phyloP scores from a whole-genome alignment of 2,797 vertebrate species.

The Serranus cabrilla region DNA sequence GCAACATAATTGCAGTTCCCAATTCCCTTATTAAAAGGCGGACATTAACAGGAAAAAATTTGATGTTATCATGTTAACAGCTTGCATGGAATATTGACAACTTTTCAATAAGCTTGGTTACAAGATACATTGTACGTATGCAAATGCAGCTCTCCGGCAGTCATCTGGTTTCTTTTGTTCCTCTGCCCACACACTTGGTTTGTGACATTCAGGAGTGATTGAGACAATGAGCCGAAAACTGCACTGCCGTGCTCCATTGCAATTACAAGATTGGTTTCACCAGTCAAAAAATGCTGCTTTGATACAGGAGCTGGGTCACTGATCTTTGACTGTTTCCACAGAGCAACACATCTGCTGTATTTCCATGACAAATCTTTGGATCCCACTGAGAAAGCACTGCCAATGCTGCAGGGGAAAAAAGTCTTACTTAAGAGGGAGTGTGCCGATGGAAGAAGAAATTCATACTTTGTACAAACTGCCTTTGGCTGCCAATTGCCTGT shows the following conservation, averaged over 20 bases:
- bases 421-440: background rate
- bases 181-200: constrained; percentile 58
- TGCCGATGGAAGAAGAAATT: constrained; percentile 8
- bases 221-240: constrained; percentile 46
- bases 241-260: constrained; percentile 1
- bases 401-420: background rate
- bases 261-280: constrained; percentile 56
- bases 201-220: constrained; percentile 52
- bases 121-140: constrained; percentile 41
- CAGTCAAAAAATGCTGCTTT: constrained; percentile 51
- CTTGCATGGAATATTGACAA: constrained; percentile 17
- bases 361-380: constrained; percentile 24
- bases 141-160: constrained; percentile 35
- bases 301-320: constrained; percentile 35
- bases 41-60: constrained; percentile 3
- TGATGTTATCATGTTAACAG: no score
- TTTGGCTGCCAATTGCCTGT: constrained; percentile 18
- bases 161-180: constrained; percentile 50
- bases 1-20: background rate
- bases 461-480: constrained; percentile 1
- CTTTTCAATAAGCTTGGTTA: constrained; percentile 18
- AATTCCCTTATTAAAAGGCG: background rate
- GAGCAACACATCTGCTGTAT: constrained; percentile 38
- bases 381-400: constrained; percentile 4
- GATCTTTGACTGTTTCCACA: constrained; percentile 45